Base-by-base conservation (phyloP, 2,113 vertebrate genomes). In the Desmodus rotundus region DNA sequence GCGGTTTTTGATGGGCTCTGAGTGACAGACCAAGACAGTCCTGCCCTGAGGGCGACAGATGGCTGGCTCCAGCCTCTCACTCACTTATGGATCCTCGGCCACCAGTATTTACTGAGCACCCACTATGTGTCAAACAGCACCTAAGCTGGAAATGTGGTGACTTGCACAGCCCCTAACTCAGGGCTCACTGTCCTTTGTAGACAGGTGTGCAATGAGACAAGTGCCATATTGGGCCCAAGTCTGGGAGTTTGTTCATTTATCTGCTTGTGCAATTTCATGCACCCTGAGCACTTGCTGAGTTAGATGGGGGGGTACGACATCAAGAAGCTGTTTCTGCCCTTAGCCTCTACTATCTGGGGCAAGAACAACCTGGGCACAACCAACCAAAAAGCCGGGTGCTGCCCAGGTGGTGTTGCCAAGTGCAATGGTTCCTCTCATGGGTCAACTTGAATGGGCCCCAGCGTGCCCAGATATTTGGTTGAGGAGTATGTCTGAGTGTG, bases 221-320 rank as follows among this genome's bases (percentile, higher is more conserved):
- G 33, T 1, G 47, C 20, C 41, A 0, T 20, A 7, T 58, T 38
- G 67, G 28, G 7, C n/a, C 20, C 13, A 45, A 38, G 52, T 63
- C n/a, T 95, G 72, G 72, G 61, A 58, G 54, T 54, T 52, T n/a
- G 31, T 28, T 76, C 61, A 70, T 89, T 41, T 85, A 7, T 73
- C 73, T 63, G 16, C 65, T 78, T 82, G 72, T 58, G 24, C 3
- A 83, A 11, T 52, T 92, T 52, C 14, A 20, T 36, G 67, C 33
- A 76, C 58, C 31, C 38, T 19, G 41, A 84, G 72, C 36, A 33
- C n/a, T 85, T 63, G 31, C 10, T 43, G 13, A 52, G 52, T 26
- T 74, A 84, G 45, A 50, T 14, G 47, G 45, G 54, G 12, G 41
- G 4, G 7, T 33, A 12, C 26, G 13, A 20, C 24, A 61, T 20